phyloP scores from a whole-genome alignment of 2,113 vertebrate genomes.

The Anolis sagrei region DNA sequence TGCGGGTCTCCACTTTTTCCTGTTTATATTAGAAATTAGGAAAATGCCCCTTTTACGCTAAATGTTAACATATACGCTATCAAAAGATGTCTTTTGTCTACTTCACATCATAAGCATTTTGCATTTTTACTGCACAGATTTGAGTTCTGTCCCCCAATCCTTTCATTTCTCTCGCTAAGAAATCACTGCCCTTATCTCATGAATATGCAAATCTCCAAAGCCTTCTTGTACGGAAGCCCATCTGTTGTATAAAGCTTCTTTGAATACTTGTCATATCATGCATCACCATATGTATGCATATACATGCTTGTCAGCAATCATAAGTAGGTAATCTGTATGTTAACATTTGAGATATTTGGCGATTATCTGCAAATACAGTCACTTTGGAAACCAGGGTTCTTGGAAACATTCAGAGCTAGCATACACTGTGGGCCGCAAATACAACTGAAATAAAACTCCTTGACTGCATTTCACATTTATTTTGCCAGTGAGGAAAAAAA shows the following conservation, averaged over 20 bases:
- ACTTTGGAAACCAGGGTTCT: not conserved
- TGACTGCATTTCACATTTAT: not conserved
- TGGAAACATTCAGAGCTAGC: not conserved
- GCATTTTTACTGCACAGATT: slow-evolving; percentile 59
- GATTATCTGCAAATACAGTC: slow-evolving; percentile 31
- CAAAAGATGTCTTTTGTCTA: slow-evolving; percentile 46
- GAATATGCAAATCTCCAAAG: slow-evolving; percentile 68
- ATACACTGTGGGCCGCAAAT: not conserved
- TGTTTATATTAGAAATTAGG: not conserved
- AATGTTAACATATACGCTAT: slow-evolving; percentile 34
- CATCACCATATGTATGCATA: slow-evolving; percentile 35
- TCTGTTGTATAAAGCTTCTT: slow-evolving; percentile 57
- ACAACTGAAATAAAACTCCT: too few relatives aligned
- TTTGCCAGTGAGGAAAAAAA: not conserved
- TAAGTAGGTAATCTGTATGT: slow-evolving; percentile 16
- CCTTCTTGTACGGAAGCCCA: slow-evolving; percentile 56
- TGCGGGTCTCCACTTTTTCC: not conserved
- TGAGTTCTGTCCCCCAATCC: slow-evolving; percentile 44
- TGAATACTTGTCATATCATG: slow-evolving; percentile 41
- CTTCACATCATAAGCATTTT: slow-evolving; percentile 47
- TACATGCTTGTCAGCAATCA: slow-evolving; percentile 20
- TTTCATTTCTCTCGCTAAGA: slow-evolving; percentile 64
- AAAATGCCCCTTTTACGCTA: slow-evolving; percentile 26
- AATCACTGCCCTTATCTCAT: slow-evolving; percentile 69
- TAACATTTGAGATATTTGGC: slow-evolving; percentile 52